Evolutionary conservation across 2,888 invertebrate species (phyloP).

Genomic region (Machimus rusticus): DNA sequence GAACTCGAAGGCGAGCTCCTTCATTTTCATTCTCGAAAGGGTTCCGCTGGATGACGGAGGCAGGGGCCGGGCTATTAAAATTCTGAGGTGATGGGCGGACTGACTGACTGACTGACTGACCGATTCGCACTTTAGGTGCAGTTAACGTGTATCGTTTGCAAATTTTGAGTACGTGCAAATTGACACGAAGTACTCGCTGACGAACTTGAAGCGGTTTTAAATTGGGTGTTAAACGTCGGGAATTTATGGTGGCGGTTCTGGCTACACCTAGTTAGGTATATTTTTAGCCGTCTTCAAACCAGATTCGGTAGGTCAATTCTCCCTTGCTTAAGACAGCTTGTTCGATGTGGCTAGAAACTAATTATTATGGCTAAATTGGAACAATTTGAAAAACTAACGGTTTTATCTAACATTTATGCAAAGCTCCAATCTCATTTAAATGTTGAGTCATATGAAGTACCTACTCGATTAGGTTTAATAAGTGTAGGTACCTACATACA

Average conservation of each 20-base stretch:
- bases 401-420: neutral
- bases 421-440: neutral
- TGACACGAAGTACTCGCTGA: neutral
- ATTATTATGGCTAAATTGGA: neutral
- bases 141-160: neutral
- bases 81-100: neutral
- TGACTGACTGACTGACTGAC: neutral
- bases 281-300: neutral
- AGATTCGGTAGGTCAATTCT: neutral
- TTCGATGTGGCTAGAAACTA: neutral
- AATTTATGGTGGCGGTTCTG: neutral
- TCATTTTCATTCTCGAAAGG: neutral
- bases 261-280: neutral
- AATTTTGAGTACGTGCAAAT: neutral
- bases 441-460: neutral
- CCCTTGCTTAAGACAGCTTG: neutral
- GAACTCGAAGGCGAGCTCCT: neutral
- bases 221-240: neutral
- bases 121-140: neutral
- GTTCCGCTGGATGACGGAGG: neutral
- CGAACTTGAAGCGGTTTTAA: neutral
- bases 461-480: too few species aligned
- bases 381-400: neutral
- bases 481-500: too few species aligned
- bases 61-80: neutral